Percentiles rank a stretch among this genome's conserved stretches.
These are phyloP conservation scores for Periphyllus acericola DNA, from an alignment of 2,888 invertebrate genomes.

Conservation along the genomic window DNA sequence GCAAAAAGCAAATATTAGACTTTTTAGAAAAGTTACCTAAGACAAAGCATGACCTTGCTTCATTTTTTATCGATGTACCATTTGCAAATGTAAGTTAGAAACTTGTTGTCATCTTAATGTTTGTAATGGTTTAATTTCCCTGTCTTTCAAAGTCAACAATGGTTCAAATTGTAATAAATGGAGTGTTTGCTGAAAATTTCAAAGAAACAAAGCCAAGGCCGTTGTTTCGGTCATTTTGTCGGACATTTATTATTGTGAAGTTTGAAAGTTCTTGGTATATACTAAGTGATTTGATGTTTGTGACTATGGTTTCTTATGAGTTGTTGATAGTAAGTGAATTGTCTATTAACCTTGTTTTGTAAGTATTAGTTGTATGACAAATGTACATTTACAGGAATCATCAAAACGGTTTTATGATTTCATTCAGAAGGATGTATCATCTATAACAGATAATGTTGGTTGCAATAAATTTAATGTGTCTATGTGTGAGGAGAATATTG, in stretches of 20 bases:
- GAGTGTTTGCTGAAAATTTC: slow-evolving; percentile 82
- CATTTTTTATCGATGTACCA: slow-evolving; percentile 88
- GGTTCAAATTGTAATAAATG: slow-evolving; percentile 84
- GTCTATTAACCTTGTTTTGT: neutral
- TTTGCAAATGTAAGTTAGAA: slow-evolving; percentile 74
- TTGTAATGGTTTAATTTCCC: neutral
- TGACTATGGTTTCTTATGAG: slow-evolving; percentile 78
- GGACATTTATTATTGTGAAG: slow-evolving; percentile 82
- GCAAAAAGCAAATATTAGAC: slow-evolving; percentile 82
- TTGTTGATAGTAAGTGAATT: slow-evolving; percentile 69
- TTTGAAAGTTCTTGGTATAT: slow-evolving; percentile 84
- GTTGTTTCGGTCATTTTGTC: slow-evolving; percentile 74
- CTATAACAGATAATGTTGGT: neutral
- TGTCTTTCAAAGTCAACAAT: slow-evolving; percentile 73
- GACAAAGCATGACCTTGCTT: slow-evolving; percentile 86
- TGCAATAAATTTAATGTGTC: neutral
- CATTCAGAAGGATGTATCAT: neutral
- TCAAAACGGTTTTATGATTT: slow-evolving; percentile 1
- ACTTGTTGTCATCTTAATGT: neutral
- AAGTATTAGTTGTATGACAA: neutral
- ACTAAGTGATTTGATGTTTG: slow-evolving; percentile 82
- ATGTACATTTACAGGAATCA: slow-evolving; percentile 6
- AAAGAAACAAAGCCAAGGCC: slow-evolving; percentile 68
- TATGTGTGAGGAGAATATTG: neutral
- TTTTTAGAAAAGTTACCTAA: slow-evolving; percentile 84